Evolutionary conservation across 2,888 invertebrate genomes (phyloP).

Genomic region (Sinodicranocentrus sp.): DNA sequence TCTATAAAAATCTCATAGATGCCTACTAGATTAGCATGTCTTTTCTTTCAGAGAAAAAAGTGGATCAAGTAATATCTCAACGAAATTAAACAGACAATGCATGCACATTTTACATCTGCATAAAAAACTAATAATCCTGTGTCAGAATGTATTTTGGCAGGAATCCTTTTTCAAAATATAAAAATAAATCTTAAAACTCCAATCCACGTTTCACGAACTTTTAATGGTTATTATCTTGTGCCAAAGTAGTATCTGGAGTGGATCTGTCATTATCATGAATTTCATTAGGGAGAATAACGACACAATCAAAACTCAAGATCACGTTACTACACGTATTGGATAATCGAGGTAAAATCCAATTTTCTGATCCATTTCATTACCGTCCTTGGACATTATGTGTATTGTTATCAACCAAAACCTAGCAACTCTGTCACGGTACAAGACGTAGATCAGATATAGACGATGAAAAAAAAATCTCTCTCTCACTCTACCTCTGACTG

Average conservation of each 20-base stretch:
- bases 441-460: not conserved
- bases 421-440: not conserved
- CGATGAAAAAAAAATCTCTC: not conserved
- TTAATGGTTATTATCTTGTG: conserved; percentile 1
- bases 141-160: too few species aligned
- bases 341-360: conserved; percentile 45
- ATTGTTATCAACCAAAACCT: not conserved
- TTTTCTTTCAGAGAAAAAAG: too few species aligned
- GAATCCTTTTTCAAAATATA: too few species aligned
- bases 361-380: conserved; percentile 33
- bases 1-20: too few species aligned
- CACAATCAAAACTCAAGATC: conserved; percentile 47
- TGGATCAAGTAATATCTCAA: too few species aligned
- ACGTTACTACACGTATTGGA: conserved; percentile 20
- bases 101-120: too few species aligned
- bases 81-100: not conserved
- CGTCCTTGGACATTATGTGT: conserved; percentile 30
- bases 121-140: too few species aligned
- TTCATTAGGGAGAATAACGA: conserved; percentile 48
- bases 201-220: not conserved
- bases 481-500: not conserved
- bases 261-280: conserved; percentile 38
- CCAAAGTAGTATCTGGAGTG: conserved; percentile 11
- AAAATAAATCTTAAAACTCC: not conserved
- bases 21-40: too few species aligned